Evolutionary conservation across 2,797 vertebrate species (phyloP).

Genomic region (Pseudocheirus occidentalis): DNA sequence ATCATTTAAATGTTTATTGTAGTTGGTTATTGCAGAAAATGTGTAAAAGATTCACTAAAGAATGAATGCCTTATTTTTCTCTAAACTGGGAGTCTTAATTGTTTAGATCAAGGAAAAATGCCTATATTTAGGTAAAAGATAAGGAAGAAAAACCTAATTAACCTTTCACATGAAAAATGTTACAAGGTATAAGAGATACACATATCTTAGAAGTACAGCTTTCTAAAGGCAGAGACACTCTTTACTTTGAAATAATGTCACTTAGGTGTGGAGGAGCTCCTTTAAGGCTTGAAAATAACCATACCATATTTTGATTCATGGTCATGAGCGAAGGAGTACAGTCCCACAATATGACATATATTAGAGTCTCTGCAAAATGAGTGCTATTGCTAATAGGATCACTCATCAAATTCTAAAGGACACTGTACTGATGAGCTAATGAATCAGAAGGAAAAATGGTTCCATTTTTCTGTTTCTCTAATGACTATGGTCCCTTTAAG

Average conservation of each 20-base stretch:
- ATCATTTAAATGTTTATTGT: background rate
- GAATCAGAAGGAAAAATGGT: background rate
- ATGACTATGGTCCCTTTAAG: background rate
- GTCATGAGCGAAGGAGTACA: background rate
- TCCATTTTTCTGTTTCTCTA: background rate
- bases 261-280: background rate
- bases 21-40: background rate
- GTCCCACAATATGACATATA: background rate
- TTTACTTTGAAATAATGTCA: background rate
- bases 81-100: background rate
- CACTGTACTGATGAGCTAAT: background rate
- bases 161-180: background rate
- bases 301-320: background rate
- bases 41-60: background rate
- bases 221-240: constrained; percentile 10
- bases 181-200: background rate
- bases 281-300: background rate
- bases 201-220: background rate
- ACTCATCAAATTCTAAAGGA: constrained; percentile 23
- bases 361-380: constrained; percentile 2
- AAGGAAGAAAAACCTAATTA: background rate
- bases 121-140: background rate
- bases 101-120: background rate
- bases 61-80: background rate
- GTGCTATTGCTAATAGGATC: background rate